Evolutionary conservation across 2,888 invertebrate genomes (phyloP).

Genomic region (Zootermopsis nevadensis): DNA sequence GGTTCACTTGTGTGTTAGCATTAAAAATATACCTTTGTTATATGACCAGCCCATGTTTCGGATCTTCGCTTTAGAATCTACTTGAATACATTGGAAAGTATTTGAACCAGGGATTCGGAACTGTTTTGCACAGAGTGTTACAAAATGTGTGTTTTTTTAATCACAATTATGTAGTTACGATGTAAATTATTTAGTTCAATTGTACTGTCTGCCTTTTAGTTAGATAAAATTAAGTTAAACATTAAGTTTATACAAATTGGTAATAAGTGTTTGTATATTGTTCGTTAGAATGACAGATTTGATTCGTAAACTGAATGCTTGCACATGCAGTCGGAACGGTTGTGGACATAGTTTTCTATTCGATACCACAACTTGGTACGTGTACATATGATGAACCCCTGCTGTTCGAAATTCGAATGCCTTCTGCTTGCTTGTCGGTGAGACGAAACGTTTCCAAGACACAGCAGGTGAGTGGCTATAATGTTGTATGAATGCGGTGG

Average conservation of each 20-base stretch:
- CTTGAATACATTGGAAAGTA: slow-evolving; percentile 17
- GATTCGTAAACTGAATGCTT: no score
- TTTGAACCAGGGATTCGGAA: not conserved
- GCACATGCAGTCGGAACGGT: no score
- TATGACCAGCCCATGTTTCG: slow-evolving; percentile 15
- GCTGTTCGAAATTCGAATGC: slow-evolving; percentile 44
- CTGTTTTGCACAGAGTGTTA: not conserved
- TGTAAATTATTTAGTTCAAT: no score
- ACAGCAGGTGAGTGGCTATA: slow-evolving; percentile 21
- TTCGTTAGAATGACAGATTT: no score
- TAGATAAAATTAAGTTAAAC: no score
- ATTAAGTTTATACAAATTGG: no score
- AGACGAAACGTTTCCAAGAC: slow-evolving; percentile 23
- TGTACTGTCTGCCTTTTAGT: no score
- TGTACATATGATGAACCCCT: slow-evolving; percentile 35
- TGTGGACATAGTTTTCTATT: not conserved
- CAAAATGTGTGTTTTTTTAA: no score
- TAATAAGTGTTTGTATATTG: no score
- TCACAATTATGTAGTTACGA: no score
- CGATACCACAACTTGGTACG: slow-evolving; percentile 8
- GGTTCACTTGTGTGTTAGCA: not conserved
- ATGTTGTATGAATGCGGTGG: slow-evolving; percentile 3
- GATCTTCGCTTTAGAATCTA: slow-evolving; percentile 5
- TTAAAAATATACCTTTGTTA: slow-evolving; percentile 9
- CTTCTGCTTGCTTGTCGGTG: slow-evolving; percentile 20